These are phyloP conservation scores for Octodon degus DNA, from an alignment of 2,113 vertebrate species.

Conservation along the genomic window DNA sequence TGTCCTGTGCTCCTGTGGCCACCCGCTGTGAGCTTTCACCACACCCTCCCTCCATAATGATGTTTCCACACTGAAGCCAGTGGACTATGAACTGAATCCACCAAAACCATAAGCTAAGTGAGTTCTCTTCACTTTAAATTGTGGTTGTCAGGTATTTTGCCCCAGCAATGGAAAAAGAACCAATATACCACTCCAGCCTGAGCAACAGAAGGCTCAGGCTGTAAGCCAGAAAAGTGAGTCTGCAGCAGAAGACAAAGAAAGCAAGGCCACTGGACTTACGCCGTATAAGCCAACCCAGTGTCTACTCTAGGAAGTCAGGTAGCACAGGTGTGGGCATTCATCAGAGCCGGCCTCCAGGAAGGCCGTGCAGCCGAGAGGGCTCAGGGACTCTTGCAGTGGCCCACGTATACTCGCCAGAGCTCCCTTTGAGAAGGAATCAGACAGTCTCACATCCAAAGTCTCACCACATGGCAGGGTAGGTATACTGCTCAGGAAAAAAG, in stretches of 20 bases:
- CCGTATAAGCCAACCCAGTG: not conserved
- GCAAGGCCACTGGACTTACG: not conserved
- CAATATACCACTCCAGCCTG: not conserved
- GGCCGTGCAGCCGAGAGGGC: not conserved
- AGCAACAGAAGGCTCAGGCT: not conserved
- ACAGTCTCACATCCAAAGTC: not conserved
- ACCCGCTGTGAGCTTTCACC: not conserved
- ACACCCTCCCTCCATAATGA: not conserved
- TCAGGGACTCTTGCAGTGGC: accelerated
- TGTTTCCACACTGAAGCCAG: not conserved
- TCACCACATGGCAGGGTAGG: accelerated
- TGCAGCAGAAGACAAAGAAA: not conserved
- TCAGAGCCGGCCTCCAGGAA: not conserved
- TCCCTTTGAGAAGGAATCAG: not conserved
- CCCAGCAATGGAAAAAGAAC: not conserved
- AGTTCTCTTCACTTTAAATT: not conserved
- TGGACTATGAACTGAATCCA: not conserved
- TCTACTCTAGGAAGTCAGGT: not conserved
- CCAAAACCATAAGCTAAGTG: not conserved
- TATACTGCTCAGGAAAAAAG: not conserved
- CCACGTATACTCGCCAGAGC: not conserved
- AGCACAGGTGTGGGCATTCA: not conserved
- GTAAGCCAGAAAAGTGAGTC: not conserved
- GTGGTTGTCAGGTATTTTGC: not conserved
- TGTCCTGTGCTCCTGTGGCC: not conserved